phyloP scores from a whole-genome alignment of 2,888 invertebrate species.

The Thalpophila matura region DNA sequence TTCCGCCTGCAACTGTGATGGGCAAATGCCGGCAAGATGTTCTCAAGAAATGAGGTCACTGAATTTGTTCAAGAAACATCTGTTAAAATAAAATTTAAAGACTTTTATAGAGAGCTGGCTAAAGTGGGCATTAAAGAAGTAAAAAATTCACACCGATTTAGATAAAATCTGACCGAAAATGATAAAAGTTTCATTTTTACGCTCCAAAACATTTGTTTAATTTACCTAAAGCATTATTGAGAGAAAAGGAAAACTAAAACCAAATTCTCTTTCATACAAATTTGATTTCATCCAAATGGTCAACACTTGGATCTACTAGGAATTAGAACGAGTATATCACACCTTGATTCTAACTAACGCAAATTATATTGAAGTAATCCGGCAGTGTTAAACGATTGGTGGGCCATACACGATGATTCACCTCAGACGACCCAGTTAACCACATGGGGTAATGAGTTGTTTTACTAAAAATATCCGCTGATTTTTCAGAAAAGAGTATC shows the following conservation, averaged over 20 bases:
- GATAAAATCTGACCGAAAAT: conserved; percentile 22
- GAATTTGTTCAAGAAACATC: conserved; percentile 53
- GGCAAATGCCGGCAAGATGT: conserved; percentile 55
- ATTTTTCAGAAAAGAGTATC: conserved; percentile 48
- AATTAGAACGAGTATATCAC: conserved; percentile 21
- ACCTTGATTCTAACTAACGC: conserved; percentile 29
- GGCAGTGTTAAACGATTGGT: conserved; percentile 34
- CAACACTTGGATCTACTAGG: neutral
- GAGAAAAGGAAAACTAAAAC: neutral
- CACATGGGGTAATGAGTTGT: conserved; percentile 50
- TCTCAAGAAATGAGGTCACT: conserved; percentile 63
- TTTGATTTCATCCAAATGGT: neutral
- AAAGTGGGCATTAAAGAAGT: neutral
- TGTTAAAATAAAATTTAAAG: conserved; percentile 40
- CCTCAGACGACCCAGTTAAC: conserved; percentile 53
- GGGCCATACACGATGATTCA: conserved; percentile 55
- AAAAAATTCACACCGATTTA: conserved; percentile 2
- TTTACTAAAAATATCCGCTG: conserved; percentile 55
- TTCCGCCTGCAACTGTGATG: conserved; percentile 61
- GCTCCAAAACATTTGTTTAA: neutral
- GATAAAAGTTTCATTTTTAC: neutral
- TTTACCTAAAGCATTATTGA: neutral
- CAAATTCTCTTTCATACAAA: conserved; percentile 2
- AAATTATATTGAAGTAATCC: conserved; percentile 48
- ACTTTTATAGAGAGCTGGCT: conserved; percentile 11